phyloP scores from a whole-genome alignment of 2,888 invertebrate species.

The Cephus nigrinus region DNA sequence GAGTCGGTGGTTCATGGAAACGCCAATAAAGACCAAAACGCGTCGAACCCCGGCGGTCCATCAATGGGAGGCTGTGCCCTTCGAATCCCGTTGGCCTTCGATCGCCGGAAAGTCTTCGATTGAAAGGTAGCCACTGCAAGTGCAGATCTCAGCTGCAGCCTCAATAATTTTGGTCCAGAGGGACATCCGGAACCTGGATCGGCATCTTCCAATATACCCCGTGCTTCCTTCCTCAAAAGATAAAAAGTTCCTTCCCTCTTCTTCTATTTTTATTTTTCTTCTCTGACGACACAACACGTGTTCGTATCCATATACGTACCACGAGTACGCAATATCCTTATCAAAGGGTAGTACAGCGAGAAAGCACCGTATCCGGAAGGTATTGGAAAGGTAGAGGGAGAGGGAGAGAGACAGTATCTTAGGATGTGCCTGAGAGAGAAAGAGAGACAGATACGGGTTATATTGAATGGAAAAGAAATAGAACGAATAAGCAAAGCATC shows the following conservation, averaged over 20 bases:
- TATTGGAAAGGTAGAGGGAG: too few relatives aligned
- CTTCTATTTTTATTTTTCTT: constrained; percentile 10
- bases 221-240: background rate
- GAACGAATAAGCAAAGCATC: background rate
- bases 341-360: background rate
- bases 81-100: too few relatives aligned
- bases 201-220: too few relatives aligned
- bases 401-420: background rate
- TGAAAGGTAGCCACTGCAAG: too few relatives aligned
- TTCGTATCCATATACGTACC: background rate
- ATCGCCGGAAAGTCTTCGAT: too few relatives aligned
- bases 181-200: too few relatives aligned
- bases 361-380: background rate
- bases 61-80: too few relatives aligned
- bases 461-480: background rate
- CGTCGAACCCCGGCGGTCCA: too few relatives aligned
- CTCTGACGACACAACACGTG: background rate
- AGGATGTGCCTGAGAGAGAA: background rate
- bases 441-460: too few relatives aligned
- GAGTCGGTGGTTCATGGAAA: background rate
- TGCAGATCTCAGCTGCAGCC: too few relatives aligned
- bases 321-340: background rate
- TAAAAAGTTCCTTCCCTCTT: constrained; percentile 7
- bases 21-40: background rate
- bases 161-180: too few relatives aligned